These are phyloP conservation scores for Eulemur albifrons DNA, from an alignment of 2,797 vertebrate species.

Conservation along the genomic window DNA sequence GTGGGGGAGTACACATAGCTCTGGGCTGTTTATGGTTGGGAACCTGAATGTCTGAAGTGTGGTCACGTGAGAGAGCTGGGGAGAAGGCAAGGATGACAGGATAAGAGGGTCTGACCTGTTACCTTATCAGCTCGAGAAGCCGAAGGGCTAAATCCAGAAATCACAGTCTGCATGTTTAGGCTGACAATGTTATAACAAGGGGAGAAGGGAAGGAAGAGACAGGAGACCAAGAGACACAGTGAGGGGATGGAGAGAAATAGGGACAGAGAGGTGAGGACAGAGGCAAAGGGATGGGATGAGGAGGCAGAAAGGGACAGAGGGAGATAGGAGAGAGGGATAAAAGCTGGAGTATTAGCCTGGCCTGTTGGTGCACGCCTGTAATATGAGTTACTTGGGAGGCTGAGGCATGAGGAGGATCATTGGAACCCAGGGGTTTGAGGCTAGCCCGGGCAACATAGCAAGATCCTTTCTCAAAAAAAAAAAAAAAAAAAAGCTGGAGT, in stretches of 20 bases:
- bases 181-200: not conserved
- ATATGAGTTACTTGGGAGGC: too few species aligned
- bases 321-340: not conserved
- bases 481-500: not conserved
- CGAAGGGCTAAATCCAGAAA: not conserved
- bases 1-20: not conserved
- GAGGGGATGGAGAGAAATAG: not conserved
- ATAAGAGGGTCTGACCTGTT: too few species aligned
- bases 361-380: too few species aligned
- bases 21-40: not conserved
- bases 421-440: too few species aligned
- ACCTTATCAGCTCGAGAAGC: not conserved
- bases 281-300: not conserved
- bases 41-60: not conserved
- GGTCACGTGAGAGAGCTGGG: not conserved
- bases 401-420: too few species aligned
- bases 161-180: accelerated
- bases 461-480: too few species aligned
- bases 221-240: not conserved
- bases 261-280: not conserved
- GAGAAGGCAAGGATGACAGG: not conserved
- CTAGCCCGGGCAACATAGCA: too few species aligned
- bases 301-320: not conserved
- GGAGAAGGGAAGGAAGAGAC: not conserved
- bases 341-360: not conserved